Base-by-base conservation (phyloP, 2,797 vertebrate species). In the Coregonus sp. region DNA sequence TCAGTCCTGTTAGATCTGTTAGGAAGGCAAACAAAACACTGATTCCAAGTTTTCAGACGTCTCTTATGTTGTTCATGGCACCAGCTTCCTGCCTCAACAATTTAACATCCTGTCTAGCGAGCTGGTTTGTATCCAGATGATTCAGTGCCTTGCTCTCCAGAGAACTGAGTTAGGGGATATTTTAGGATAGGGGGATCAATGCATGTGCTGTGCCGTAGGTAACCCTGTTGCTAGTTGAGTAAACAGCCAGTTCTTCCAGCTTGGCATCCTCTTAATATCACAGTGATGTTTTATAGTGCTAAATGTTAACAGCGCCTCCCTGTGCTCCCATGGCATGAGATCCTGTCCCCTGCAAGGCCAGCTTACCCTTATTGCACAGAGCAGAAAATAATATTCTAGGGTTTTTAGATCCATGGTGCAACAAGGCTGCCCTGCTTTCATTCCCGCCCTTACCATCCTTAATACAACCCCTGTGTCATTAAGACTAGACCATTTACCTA, bases 401-500 rank as follows among this genome's bases (percentile, higher is more conserved):
- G 31, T 25, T 37, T 4, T 70, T 16, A 9, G 31, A 15, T 59
- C 52, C 52, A 4, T 40, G 33, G 52, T 73, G 35, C 67, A 40
- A 69, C 35, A 47, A 35, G 66, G 72, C 59, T 85, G 74, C 72
- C 70, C 75, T 59, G 73, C 75, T 78, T 70, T 63, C 82, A 80
- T 85, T 29, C 14, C 35, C 70, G 54, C 75, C 75, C 75, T 74
- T 65, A 29, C 40, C 37, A 29, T 69, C 67, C 67, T 40, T 37
- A 77, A 18, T 74, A 59, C 18, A 16, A 68, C 70, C 29, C 63
- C 33, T 12, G 11, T 25, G 25, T 25, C 25, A 25, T 25, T 25
- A 25, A 0, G 29, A 31, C 3, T 33, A 29, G 29, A 1, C 3
- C 25, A 33, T 31, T 66, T 66, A 14, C 2, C 2, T 12, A 11